Evolutionary conservation across 2,888 invertebrate genomes (phyloP).

Genomic region (Meta bourneti): DNA sequence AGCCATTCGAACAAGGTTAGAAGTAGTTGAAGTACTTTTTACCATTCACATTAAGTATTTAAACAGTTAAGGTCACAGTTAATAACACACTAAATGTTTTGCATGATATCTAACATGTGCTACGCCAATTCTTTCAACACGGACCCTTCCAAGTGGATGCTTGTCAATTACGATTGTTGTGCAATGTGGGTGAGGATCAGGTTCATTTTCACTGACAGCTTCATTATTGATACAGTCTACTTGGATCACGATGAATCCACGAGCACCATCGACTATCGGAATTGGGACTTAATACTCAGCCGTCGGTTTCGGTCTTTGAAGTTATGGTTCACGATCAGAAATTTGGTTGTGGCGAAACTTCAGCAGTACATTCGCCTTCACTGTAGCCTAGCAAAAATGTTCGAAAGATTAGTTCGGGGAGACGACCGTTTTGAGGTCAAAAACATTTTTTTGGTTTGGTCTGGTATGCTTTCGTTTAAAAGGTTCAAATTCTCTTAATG

Average conservation of each 20-base stretch:
- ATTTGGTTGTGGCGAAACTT: constrained; percentile 94
- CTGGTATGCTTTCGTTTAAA: constrained; percentile 93
- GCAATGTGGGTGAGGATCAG: constrained; percentile 97
- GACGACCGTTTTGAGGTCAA: constrained; percentile 94
- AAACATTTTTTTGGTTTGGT: constrained; percentile 91
- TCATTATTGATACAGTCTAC: constrained; percentile 98
- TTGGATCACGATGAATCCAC: constrained; percentile 93
- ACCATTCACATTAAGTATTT: no score
- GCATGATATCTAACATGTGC: no score
- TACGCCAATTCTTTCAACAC: constrained; percentile 98
- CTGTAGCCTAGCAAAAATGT: constrained; percentile 92
- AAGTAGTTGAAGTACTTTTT: no score
- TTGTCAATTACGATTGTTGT: constrained; percentile 98
- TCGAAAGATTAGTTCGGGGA: constrained; percentile 89
- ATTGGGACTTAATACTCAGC: constrained; percentile 98
- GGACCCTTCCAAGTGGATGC: constrained; percentile 97
- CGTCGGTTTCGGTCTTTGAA: constrained; percentile 96
- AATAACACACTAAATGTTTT: no score
- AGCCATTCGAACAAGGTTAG: no score
- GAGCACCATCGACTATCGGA: constrained; percentile 83
- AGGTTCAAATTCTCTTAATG: constrained; percentile 81
- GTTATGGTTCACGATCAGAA: constrained; percentile 97
- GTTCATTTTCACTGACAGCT: constrained; percentile 92
- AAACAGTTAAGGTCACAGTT: no score
- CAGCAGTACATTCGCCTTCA: constrained; percentile 93